Evolutionary conservation across 1,140 invertebrate species (phyloP).

Genomic region (Drosophila tristis): DNA sequence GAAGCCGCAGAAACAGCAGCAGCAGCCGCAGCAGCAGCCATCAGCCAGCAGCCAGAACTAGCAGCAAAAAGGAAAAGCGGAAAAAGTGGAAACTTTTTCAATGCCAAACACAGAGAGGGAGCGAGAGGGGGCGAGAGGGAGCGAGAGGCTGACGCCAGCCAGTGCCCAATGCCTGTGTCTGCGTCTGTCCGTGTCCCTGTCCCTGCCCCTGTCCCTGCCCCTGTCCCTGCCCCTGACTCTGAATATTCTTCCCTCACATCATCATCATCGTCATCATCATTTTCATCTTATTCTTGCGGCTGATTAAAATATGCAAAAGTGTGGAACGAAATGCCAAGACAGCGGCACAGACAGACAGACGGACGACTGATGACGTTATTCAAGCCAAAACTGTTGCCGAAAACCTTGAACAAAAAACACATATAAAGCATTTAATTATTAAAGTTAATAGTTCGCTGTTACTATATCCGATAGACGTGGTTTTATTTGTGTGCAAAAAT

Average conservation of each 20-base stretch:
- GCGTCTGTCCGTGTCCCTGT: no score
- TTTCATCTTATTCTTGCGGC: constrained; percentile 7
- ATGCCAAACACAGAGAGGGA: constrained; percentile 25
- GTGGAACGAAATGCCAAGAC: background rate
- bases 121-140: no score
- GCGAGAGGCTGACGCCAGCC: no score
- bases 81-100: constrained; percentile 49
- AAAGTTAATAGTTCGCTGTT: no score
- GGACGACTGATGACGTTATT: constrained; percentile 27
- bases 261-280: constrained; percentile 7
- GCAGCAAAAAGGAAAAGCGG: constrained; percentile 18
- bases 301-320: constrained; percentile 45
- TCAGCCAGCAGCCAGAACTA: background rate
- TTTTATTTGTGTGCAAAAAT: no score
- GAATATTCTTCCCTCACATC: constrained; percentile 11
- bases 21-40: background rate
- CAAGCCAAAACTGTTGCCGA: constrained; percentile 2
- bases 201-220: no score
- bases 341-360: no score
- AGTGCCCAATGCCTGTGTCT: no score
- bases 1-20: constrained; percentile 5
- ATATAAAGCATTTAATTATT: no score
- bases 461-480: no score
- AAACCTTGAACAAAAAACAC: no score
- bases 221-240: constrained; percentile 10